phyloP scores from a whole-genome alignment of 2,113 vertebrate species.

The Brachirus orientalis region DNA sequence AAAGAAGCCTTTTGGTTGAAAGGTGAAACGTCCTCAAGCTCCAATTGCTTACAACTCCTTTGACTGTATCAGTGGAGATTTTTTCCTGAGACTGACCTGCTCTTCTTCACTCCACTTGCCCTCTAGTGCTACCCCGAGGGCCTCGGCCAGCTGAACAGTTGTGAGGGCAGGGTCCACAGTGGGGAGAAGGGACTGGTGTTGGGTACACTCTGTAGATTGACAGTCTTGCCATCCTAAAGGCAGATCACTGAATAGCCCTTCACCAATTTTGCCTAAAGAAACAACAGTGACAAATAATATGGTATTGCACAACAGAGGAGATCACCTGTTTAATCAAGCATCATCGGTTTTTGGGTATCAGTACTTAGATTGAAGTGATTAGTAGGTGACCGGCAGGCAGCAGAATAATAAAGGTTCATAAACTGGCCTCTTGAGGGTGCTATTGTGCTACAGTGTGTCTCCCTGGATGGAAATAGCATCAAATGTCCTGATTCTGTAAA shows the following conservation, averaged over 20 bases:
- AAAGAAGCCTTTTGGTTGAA: no score
- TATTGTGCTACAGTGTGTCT: constrained; percentile 16
- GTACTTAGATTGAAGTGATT: no score
- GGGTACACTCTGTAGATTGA: constrained; percentile 56
- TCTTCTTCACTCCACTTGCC: constrained; percentile 81
- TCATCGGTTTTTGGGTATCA: background rate
- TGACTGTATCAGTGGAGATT: constrained; percentile 83
- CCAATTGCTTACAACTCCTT: no score
- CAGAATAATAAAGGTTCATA: background rate
- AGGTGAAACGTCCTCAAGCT: no score
- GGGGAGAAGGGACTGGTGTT: constrained; percentile 26
- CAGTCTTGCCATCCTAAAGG: constrained; percentile 74
- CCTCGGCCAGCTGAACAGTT: constrained; percentile 86
- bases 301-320: background rate
- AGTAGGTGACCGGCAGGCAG: no score
- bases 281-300: background rate
- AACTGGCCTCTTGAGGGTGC: constrained; percentile 40
- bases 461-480: constrained; percentile 33
- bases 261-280: constrained; percentile 80
- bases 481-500: background rate
- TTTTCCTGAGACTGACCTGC: constrained; percentile 79
- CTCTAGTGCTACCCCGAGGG: constrained; percentile 85
- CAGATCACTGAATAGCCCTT: constrained; percentile 76
- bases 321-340: background rate
- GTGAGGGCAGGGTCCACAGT: constrained; percentile 66